Evolutionary conservation across 92 coral and sea anemone species (phyloP), one percentile per base, ranked within the genome.

Genomic region (Porites evermanni): DNA sequence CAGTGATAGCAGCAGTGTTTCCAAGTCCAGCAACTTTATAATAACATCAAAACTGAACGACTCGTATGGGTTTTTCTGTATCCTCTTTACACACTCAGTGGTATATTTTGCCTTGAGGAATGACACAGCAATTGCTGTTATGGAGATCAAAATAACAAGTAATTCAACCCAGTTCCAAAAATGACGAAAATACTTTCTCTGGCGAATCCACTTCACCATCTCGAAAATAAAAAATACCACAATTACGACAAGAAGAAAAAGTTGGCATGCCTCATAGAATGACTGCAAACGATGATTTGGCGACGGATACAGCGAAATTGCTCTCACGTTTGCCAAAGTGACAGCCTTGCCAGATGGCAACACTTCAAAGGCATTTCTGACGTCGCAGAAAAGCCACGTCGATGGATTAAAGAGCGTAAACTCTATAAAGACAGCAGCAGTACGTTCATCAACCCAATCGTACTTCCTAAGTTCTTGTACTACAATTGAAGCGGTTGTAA

Each of bases 111-210:
- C 95, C 60, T 93, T 93, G 12, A 93, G 80, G 80, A 93, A 93
- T 73, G 91, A 93, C 92, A 86, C 80, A n/a, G 88, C 92, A 1
- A 90, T 84, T 12, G 93, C 85, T 21, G 93, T 68, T 17, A 90
- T 59, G 2, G 95, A 77, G 53, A 89, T 69, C 54, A 64, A 44
- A 12, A 90, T 78, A 66, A 89, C 93, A 26, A 87, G 53, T 8
- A 93, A 47, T 53, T 90, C 93, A 76, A 90, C 84, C 95, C 95
- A 93, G 79, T 93, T 93, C 95, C 95, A 90, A 53, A 93, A 83
- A 77, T 81, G 86, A 32, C 72, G 87, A 13, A 80, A 82, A 63
- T 93, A 90, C 26, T 74, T 68, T 7, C 91, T 91, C 54, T 90
- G 89, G 10, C 89, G 89, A 67, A 86, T 87, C 20, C 91, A 67